A percentile compares a stretch with the other conserved stretches of the same genome.
phyloP scores from a whole-genome alignment of 2,797 vertebrate genomes.

The Ctenopoma kingsleyae region DNA sequence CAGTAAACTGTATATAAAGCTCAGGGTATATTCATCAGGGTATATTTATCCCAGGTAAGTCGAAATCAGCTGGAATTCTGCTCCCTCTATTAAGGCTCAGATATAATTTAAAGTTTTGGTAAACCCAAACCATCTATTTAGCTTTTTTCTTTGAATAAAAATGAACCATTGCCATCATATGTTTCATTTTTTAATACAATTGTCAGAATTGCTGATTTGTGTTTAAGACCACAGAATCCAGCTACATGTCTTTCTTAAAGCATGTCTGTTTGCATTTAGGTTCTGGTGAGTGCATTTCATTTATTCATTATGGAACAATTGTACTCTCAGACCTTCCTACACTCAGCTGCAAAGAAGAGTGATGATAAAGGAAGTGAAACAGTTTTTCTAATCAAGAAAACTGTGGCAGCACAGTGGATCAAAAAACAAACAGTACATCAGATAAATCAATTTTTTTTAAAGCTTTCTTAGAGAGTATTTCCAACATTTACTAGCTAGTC shows the following conservation, averaged over 20 bases:
- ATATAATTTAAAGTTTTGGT: background rate
- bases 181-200: too few relatives aligned
- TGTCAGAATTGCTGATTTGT: too few relatives aligned
- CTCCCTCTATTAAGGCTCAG: background rate
- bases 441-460: background rate
- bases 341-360: background rate
- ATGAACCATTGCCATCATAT: background rate
- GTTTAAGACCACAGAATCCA: background rate
- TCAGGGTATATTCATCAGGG: background rate
- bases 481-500: conserved; percentile 9
- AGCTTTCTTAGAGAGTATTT: background rate
- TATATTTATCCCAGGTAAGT: background rate
- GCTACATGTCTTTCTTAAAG: background rate
- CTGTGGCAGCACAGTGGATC: too few relatives aligned
- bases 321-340: background rate
- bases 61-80: background rate
- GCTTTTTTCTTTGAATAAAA: too few relatives aligned
- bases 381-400: background rate
- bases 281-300: conserved; percentile 2
- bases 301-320: background rate
- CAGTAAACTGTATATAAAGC: background rate
- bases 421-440: too few relatives aligned
- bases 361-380: background rate
- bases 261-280: background rate
- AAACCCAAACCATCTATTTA: background rate